These are phyloP conservation scores for Leucoraja erinaceus DNA, from an alignment of 2,113 vertebrate species.

Conservation along the genomic window DNA sequence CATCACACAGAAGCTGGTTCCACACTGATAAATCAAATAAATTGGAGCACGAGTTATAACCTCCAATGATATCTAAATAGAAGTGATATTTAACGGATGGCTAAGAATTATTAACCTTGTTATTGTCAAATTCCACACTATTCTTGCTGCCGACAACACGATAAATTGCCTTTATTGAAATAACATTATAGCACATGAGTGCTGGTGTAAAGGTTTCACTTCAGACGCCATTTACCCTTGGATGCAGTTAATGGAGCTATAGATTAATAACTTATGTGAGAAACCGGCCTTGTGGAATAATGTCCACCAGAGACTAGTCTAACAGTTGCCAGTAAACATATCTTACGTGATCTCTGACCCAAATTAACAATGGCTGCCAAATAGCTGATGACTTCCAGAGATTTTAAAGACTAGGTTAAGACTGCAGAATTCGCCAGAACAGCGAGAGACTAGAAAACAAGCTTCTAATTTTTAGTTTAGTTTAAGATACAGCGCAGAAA, in stretches of 20 bases:
- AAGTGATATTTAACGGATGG: neutral
- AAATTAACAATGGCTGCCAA: neutral
- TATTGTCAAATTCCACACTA: neutral
- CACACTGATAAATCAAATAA: neutral
- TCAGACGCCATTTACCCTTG: neutral
- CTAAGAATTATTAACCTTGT: neutral
- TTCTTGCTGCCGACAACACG: too few relatives aligned
- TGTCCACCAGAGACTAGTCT: neutral
- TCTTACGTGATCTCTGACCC: neutral
- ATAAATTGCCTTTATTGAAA: neutral
- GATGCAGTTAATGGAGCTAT: neutral
- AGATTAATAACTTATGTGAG: neutral
- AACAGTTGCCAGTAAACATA: neutral
- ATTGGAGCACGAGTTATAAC: neutral
- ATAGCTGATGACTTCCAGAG: constrained; percentile 25
- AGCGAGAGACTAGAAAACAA: neutral
- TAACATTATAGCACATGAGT: neutral
- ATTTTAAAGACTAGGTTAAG: neutral
- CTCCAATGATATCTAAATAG: neutral
- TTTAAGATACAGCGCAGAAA: too few relatives aligned
- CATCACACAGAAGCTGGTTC: neutral
- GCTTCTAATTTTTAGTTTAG: too few relatives aligned
- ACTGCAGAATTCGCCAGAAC: neutral
- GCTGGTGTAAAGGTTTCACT: neutral
- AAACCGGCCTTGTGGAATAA: neutral